Conservation (phyloP, 2,113 vertebrate genomes). For the Himantopus leucocephalus region DNA sequence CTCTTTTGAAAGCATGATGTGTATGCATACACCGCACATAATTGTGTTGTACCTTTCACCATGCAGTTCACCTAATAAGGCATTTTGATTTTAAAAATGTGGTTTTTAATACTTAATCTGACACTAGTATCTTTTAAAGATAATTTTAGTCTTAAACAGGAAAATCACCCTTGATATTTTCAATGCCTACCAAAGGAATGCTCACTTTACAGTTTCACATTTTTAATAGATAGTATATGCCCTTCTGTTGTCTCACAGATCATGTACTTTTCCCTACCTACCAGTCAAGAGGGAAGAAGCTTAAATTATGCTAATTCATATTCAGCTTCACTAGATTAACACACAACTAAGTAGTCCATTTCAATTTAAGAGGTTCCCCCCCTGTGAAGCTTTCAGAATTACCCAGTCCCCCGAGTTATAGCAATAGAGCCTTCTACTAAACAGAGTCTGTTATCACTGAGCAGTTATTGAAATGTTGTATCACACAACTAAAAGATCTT, state of each 20-base stretch:
- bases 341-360: background rate
- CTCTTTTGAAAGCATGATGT: accelerated
- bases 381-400: background rate
- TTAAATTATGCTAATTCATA: background rate
- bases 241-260: background rate
- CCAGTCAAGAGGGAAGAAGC: background rate
- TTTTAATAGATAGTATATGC: background rate
- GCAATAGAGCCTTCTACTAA: background rate
- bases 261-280: background rate
- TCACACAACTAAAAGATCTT: background rate
- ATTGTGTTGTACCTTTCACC: accelerated
- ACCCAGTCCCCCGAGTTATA: background rate
- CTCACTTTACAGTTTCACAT: background rate
- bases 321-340: background rate
- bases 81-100: background rate
- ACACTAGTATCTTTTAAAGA: background rate
- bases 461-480: accelerated
- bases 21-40: accelerated
- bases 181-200: background rate
- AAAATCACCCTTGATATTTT: background rate
- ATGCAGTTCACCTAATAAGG: too few relatives aligned
- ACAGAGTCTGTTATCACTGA: background rate
- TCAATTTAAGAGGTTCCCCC: background rate
- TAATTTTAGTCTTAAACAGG: background rate
- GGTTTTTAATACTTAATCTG: background rate